Conservation (phyloP, 2,113 vertebrate genomes). For the Fukomys damarensis region DNA sequence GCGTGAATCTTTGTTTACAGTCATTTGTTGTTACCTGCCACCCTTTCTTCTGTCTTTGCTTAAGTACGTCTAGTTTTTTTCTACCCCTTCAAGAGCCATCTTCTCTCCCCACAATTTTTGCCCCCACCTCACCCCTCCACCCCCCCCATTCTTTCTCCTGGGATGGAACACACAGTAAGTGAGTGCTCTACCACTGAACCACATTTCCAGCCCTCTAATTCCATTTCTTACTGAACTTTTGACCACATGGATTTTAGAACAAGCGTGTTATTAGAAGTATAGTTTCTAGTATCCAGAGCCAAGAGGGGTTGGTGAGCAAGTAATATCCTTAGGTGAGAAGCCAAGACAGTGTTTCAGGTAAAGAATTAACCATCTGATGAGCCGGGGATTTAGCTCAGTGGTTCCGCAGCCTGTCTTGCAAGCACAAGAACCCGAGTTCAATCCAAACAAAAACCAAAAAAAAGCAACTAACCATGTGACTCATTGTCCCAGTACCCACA, state of each 20-base stretch:
- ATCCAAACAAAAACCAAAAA: too few species aligned
- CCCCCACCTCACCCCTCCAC: not conserved
- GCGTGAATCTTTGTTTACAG: not conserved
- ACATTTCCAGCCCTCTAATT: not conserved
- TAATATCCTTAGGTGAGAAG: not conserved
- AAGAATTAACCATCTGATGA: not conserved
- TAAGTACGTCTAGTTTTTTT: not conserved
- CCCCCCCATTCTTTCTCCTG: not conserved
- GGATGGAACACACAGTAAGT: not conserved
- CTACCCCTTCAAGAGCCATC: not conserved
- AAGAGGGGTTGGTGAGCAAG: not conserved
- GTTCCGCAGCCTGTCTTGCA: too few species aligned
- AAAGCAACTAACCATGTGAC: not conserved
- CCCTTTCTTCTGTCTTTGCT: not conserved
- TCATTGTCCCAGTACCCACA: rapidly evolving
- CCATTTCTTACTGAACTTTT: not conserved
- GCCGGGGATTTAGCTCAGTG: too few species aligned
- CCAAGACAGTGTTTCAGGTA: not conserved
- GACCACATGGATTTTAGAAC: not conserved
- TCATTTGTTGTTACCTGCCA: not conserved
- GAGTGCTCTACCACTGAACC: not conserved
- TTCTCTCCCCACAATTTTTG: not conserved
- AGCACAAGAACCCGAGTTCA: too few species aligned
- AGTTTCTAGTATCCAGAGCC: not conserved
- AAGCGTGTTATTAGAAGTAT: not conserved